These are phyloP conservation scores for Strigops habroptila DNA, from an alignment of 2,113 vertebrate species.

Conservation along the genomic window DNA sequence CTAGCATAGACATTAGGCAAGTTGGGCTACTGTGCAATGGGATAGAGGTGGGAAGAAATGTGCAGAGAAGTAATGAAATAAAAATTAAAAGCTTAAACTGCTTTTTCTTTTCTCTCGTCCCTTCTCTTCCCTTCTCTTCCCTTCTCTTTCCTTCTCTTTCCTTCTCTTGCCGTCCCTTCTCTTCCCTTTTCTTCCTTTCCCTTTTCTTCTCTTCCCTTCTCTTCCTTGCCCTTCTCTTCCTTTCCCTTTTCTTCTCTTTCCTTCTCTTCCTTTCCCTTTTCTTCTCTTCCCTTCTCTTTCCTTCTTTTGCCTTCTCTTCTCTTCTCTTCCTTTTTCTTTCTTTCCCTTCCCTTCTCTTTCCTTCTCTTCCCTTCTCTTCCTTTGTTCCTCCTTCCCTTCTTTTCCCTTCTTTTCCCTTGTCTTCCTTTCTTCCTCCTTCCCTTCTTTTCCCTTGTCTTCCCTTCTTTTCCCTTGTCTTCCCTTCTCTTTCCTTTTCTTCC, in stretches of 20 bases:
- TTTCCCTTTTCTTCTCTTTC: no score
- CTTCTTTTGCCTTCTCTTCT: background rate
- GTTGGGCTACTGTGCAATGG: background rate
- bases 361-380: fast-evolving
- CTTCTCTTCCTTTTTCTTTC: fast-evolving
- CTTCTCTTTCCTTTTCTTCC: background rate
- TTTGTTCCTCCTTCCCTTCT: fast-evolving
- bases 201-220: background rate
- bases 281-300: fast-evolving
- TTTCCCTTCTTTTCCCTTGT: background rate
- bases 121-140: fast-evolving
- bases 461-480: background rate
- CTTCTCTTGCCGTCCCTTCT: fast-evolving
- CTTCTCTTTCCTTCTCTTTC: fast-evolving
- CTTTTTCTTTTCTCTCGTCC: fast-evolving
- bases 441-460: fast-evolving
- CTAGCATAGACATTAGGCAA: fast-evolving
- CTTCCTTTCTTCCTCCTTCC: background rate
- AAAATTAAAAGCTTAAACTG: background rate
- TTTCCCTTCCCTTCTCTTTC: background rate
- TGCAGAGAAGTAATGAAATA: background rate
- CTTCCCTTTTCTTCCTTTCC: fast-evolving
- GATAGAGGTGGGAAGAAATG: background rate
- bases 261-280: fast-evolving
- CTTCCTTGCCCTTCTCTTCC: no score